Base-by-base conservation (phyloP, 1,140 invertebrate species). In the Bombus difficillimus region DNA sequence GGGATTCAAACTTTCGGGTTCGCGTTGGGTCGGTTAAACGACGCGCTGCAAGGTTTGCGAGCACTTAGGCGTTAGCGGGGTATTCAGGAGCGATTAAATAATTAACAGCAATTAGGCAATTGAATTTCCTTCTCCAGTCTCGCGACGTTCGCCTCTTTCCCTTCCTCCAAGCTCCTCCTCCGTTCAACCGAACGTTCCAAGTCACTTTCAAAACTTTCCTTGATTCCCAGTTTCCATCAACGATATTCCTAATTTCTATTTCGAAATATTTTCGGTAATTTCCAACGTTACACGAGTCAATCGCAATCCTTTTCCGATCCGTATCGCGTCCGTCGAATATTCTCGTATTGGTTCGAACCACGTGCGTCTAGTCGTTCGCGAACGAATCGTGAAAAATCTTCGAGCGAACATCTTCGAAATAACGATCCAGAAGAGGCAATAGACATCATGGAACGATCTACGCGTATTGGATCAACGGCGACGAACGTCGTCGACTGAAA, bases 61-160 rank as follows among this genome's bases (percentile, higher is more conserved):
- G 91, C 90, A 93, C 90, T 94, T 92, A 88, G 89, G 89, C 89
- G 87, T 90, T 88, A 91, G 90, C 88, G 89, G 88, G 91, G 89
- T 91, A 93, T 93, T 94, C 91, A 92, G 91, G 87, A 91, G 89
- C 91, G 88, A 94, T 93, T 93, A 94, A 93, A 94, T 93, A 93
- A 94, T 93, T 94, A 93, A 93, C 91, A 91, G 91, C 92, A 93
- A 93, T 94, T 93, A 93, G 91, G 91, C 92, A 92, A 93, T 93
- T 93, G 91, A 93, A 93, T 93, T 93, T 93, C 77, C 90, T 88
- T 75, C 77, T 74, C 75, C 64, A 47, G 81, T 53, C 84, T 81
- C 69, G 68, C 82, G 74, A 83, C 83, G 77, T 78, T 79, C 86
- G 43, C 78, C 83, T 79, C 86, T 75, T 74, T 76, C 73, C 64